Conservation (phyloP, 1,140 invertebrate species). For the Anthonomus grandis region DNA sequence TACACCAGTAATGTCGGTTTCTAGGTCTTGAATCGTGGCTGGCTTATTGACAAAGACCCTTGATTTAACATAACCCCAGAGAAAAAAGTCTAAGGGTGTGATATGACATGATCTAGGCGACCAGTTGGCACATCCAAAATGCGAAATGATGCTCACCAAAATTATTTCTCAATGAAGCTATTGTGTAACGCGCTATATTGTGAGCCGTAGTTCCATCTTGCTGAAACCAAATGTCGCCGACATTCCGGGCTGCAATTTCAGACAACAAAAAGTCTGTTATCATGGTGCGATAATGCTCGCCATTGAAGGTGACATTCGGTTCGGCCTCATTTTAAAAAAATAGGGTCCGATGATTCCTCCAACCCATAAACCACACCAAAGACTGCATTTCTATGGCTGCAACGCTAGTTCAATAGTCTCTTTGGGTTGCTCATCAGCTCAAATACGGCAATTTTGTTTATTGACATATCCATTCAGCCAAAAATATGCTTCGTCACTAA, state of each 20-base stretch:
- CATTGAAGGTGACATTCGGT: slow-evolving; percentile 1
- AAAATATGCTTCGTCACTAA: too few relatives aligned
- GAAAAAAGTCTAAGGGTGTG: slow-evolving; percentile 36
- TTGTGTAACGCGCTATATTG: slow-evolving; percentile 6
- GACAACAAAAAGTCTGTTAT: slow-evolving; percentile 14
- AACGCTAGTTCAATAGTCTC: neutral
- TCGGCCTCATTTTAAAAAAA: neutral
- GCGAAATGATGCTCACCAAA: slow-evolving; percentile 20
- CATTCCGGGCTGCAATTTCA: too few relatives aligned
- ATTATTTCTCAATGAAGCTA: slow-evolving; percentile 16
- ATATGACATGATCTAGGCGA: slow-evolving; percentile 17
- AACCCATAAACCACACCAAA: too few relatives aligned
- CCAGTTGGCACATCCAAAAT: slow-evolving; percentile 11
- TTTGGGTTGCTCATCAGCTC: slow-evolving; percentile 15
- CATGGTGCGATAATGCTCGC: slow-evolving; percentile 2
- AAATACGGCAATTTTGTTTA: too few relatives aligned
- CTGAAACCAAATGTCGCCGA: slow-evolving; percentile 17
- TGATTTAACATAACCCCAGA: slow-evolving; percentile 35
- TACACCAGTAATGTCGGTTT: slow-evolving; percentile 8
- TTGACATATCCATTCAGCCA: too few relatives aligned
- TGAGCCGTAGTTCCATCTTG: slow-evolving; percentile 15
- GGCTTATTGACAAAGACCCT: slow-evolving; percentile 35
- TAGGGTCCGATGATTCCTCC: slow-evolving; percentile 1
- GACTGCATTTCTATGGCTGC: slow-evolving; percentile 4
- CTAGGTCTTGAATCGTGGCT: slow-evolving; percentile 15